Evolutionary conservation across 1,140 invertebrate species (phyloP), one percentile per base, ranked within the genome.

Genomic region (Odontomachus brunneus): DNA sequence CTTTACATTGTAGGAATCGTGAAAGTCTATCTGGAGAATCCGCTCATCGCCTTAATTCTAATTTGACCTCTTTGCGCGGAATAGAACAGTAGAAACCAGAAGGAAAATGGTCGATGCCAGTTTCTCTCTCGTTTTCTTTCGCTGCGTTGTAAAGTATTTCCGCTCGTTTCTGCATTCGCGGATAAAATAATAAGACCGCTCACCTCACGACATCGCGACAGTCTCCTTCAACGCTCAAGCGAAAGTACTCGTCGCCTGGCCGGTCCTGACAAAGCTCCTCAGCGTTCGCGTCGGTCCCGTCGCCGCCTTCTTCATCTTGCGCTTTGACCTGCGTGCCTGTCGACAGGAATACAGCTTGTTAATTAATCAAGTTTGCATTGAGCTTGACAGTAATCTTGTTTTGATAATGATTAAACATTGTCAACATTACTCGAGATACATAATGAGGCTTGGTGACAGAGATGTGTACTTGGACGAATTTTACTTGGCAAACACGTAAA

Each of bases 121-220:
- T 44, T 44, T 44, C 38, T 44, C 38, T 44, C 38, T 11, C 1
- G 3, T 63, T 51, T 75, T 22, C 17, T 51, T 24, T 1, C 9
- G 38, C 2, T 33, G 5, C 5, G 29, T 33, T 55, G 11, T 19
- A 33, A 73, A 22, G 5, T 24, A 17, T 24, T 57, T n/a, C 5
- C 14, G 49, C 51, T 38, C 22, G 26, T 44, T 65, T 22, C 51
- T 51, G 65, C n/a, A 22, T 66, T 71, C 24, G 15, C 38, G 51
- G 29, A 48, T 33, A 15, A 14, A 78, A 83, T 66, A 65, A 55
- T 22, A 17, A 19, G 24, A 29, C 2, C 1, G 15, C 65, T 96
- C 95, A 98, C 97, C 97, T 97, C 90, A 98, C 97, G 82, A 98
- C 98, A 94, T 98, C 97, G 87, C 98, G 96, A 93, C 98, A 98